Evolutionary conservation across 1,140 invertebrate genomes (phyloP).

Genomic region (Nomia melanderi): DNA sequence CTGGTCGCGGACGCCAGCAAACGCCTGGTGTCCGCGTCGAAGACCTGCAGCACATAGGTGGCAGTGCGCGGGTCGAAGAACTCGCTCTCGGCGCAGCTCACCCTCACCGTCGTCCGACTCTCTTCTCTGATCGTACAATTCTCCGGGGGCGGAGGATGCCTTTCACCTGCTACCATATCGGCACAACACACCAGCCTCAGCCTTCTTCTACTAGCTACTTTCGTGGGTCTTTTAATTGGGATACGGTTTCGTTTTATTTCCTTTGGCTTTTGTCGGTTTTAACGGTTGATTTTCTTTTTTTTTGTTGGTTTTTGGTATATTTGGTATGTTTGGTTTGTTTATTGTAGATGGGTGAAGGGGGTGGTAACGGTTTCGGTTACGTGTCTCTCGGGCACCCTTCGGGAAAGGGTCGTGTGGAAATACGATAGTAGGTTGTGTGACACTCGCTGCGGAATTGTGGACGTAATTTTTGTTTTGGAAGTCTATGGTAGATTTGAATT

Average conservation of each 20-base stretch:
- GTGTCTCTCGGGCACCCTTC: neutral
- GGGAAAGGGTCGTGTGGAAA: neutral
- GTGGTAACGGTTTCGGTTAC: too few relatives aligned
- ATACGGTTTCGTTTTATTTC: neutral
- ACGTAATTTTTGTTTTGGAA: too few relatives aligned
- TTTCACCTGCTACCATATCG: slow-evolving; percentile 73
- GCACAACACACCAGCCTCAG: slow-evolving; percentile 64
- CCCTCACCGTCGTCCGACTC: slow-evolving; percentile 77
- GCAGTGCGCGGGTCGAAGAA: slow-evolving; percentile 74
- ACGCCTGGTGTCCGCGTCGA: slow-evolving; percentile 80
- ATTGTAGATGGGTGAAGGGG: neutral
- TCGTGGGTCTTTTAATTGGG: slow-evolving; percentile 9
- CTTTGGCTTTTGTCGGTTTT: neutral
- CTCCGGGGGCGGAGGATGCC: slow-evolving; percentile 76
- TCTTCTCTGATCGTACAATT: slow-evolving; percentile 81
- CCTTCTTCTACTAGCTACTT: slow-evolving; percentile 51
- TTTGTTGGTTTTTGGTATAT: too few relatives aligned
- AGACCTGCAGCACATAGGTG: slow-evolving; percentile 82
- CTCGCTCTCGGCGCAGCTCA: slow-evolving; percentile 79
- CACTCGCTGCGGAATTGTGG: too few relatives aligned
- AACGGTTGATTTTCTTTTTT: too few relatives aligned
- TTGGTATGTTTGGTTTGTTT: neutral
- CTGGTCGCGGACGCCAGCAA: slow-evolving; percentile 81
- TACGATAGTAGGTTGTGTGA: neutral
- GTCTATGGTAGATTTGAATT: too few relatives aligned